Conservation (phyloP, 2,113 vertebrate species). For the Morone chrysops region DNA sequence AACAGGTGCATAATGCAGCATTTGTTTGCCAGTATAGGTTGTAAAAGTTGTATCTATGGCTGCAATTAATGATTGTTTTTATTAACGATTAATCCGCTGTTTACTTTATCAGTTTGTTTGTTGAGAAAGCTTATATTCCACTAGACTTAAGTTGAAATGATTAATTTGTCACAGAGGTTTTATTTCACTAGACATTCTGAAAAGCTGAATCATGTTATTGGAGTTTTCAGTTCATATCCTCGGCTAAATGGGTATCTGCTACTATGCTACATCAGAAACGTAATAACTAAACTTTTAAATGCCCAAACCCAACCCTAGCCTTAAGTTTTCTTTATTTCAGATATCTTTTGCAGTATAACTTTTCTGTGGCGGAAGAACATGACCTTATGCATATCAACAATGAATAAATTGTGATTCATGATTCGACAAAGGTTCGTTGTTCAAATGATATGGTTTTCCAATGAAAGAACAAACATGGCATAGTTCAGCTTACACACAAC, state of each 20-base stretch:
- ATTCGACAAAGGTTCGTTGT: conserved; percentile 20
- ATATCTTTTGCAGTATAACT: background rate
- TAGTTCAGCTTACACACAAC: conserved; percentile 4
- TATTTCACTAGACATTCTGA: background rate
- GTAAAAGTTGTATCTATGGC: too few species aligned
- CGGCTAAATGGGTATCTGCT: background rate
- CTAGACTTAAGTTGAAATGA: background rate
- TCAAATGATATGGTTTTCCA: background rate
- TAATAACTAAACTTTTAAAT: background rate
- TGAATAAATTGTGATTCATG: background rate
- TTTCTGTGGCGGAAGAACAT: background rate
- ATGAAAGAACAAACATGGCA: background rate
- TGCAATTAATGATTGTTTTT: too few species aligned
- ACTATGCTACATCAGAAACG: background rate
- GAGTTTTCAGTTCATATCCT: background rate
- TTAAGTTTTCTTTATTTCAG: background rate
- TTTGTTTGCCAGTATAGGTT: too few species aligned
- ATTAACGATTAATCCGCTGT: too few species aligned
- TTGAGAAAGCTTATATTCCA: background rate
- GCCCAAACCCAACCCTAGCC: background rate
- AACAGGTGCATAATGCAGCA: too few species aligned
- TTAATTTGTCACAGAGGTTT: background rate
- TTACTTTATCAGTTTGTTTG: too few species aligned
- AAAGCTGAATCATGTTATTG: background rate
- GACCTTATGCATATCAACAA: background rate